Evolutionary conservation across 2,113 vertebrate species (phyloP).

Genomic region (Equus quagga): DNA sequence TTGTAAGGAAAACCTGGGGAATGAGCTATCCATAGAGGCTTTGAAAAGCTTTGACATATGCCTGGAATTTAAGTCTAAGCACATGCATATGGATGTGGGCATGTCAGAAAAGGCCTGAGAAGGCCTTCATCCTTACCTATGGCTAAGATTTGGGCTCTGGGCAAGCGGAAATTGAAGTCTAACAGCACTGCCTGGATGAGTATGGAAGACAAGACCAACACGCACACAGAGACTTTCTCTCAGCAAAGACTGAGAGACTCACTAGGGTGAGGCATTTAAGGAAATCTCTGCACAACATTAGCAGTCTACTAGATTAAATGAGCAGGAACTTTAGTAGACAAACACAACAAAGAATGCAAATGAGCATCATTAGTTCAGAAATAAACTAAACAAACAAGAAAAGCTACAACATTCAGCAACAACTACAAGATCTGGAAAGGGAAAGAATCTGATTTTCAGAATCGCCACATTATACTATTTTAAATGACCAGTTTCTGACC

Average conservation of each 20-base stretch:
- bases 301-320: background rate
- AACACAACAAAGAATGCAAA: too few species aligned
- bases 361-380: too few species aligned
- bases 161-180: background rate
- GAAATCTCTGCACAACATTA: background rate
- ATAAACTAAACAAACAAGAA: too few species aligned
- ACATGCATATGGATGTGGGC: background rate
- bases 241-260: background rate
- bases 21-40: fast-evolving
- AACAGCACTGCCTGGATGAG: background rate
- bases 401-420: too few species aligned
- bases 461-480: background rate
- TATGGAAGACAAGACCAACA: background rate
- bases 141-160: background rate
- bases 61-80: background rate
- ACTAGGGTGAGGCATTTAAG: background rate
- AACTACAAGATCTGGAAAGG: too few species aligned
- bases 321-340: background rate
- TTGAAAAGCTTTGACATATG: background rate
- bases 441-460: background rate
- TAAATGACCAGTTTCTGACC: background rate
- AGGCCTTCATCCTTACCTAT: background rate
- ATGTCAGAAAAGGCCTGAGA: background rate
- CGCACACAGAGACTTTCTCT: background rate
- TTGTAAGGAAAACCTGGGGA: background rate